Base-by-base conservation (phyloP, 2,888 invertebrate species). In the Pelosia muscerda region DNA sequence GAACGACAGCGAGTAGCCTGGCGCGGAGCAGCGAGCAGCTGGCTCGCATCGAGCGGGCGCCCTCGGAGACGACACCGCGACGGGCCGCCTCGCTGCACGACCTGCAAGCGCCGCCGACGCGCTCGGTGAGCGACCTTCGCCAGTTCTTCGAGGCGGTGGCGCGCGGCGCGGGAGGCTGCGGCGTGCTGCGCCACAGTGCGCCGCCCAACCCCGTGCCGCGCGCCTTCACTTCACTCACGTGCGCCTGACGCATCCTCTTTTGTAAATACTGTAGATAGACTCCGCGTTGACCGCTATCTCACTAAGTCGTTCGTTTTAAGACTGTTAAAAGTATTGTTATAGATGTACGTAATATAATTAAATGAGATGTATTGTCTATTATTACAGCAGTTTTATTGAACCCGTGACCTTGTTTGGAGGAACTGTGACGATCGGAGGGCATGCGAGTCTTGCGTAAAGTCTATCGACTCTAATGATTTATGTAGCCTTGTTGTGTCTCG, bases 41-140 rank as follows among this genome's bases (percentile, higher is more conserved):
- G 65, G 86, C 92, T 71, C 76, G 78, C 23, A 42, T 74, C 5
- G 81, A 79, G 69, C 79, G 81, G 25, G 69, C 74, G 19, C 72
- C 73, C 58, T 82, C 92, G 11, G 92, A 92, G 77, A 89, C 92
- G 42, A 92, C 93, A 58, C 95, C 95, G 42, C 95, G 96, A 68
- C 93, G 97, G 4, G 96, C 97, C 0, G 93, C 96, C 10, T 97
- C 97, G 0, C 88, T 97, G 79, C 97, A 97, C 87, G 97, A 97
- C 89, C 91, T 95, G 71, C 94, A 94, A 73, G 94, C 92, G 70
- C 94, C 94, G 69, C 95, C 95, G 58, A 93, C 95, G 72, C 94
- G 95, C 28, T 94, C 95, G 26, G 97, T 97, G 26, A 95, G 96
- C 68, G 96, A 97, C 84, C 95, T 97, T 90, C 96, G 97, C 77